Evolutionary conservation across 2,113 vertebrate species (phyloP).

Genomic region (Nothoprocta pentlandii): DNA sequence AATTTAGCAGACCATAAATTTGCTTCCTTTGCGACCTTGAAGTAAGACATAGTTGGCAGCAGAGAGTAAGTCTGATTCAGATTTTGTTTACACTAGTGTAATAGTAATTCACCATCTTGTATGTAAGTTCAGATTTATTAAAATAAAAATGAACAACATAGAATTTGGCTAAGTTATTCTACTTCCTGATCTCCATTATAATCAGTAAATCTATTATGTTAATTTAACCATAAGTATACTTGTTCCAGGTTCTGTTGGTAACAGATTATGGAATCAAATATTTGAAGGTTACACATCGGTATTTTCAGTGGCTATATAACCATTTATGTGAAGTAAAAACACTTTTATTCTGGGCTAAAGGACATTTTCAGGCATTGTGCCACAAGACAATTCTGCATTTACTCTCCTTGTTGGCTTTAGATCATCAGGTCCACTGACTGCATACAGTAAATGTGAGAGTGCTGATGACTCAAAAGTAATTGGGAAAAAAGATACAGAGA

Average conservation of each 20-base stretch:
- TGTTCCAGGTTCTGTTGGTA: neutral
- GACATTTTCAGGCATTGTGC: neutral
- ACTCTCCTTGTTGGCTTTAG: neutral
- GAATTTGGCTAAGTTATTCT: neutral
- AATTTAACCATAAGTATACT: neutral
- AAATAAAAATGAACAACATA: neutral
- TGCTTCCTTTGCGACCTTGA: neutral
- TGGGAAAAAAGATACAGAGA: neutral
- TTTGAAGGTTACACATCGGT: neutral
- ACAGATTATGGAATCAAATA: neutral
- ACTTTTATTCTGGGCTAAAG: neutral
- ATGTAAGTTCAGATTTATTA: neutral
- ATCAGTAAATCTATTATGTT: neutral
- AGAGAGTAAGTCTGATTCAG: neutral
- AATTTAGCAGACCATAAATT: constrained; percentile 6
- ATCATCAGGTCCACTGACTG: neutral
- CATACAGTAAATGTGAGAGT: neutral
- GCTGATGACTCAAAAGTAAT: neutral
- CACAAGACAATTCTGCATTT: neutral
- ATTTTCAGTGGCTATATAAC: neutral
- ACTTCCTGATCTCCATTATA: neutral
- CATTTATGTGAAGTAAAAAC: neutral
- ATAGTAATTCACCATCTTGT: neutral
- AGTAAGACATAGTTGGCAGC: neutral
- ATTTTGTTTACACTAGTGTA: neutral